phyloP scores from a whole-genome alignment of 2,113 vertebrate species.

The Seriola rivoliana region DNA sequence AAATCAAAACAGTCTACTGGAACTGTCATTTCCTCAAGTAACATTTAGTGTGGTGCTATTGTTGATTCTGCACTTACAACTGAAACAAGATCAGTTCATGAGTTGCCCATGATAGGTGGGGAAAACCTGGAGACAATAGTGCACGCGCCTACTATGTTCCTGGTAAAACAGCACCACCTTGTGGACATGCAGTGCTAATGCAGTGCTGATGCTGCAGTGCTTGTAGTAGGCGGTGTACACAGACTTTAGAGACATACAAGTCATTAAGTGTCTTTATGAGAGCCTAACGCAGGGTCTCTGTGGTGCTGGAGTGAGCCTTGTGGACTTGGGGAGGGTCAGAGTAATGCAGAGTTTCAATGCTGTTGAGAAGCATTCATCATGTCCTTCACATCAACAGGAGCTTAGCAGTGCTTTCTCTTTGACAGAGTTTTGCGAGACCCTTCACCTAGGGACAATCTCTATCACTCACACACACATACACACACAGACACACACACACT shows the following conservation, averaged over 20 bases:
- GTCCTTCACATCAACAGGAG: conserved; percentile 83
- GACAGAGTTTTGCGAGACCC: conserved; percentile 73
- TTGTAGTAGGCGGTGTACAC: conserved; percentile 64
- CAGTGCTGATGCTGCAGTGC: conserved; percentile 71
- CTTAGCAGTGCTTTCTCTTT: conserved; percentile 79
- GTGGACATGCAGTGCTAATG: conserved; percentile 75
- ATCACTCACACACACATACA: conserved; percentile 6
- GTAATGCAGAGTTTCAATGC: conserved; percentile 74
- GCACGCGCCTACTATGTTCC: conserved; percentile 55
- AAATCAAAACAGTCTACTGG: conserved; percentile 61
- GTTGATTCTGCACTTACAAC: conserved; percentile 72
- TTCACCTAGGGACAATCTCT: conserved; percentile 46
- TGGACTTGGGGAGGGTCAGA: conserved; percentile 70
- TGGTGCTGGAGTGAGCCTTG: conserved; percentile 65
- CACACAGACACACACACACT: conserved; percentile 29
- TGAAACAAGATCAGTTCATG: conserved; percentile 60
- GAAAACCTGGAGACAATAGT: conserved; percentile 48
- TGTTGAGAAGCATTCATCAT: conserved; percentile 71
- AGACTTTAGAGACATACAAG: conserved; percentile 75
- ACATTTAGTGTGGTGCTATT: conserved; percentile 66
- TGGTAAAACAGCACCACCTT: conserved; percentile 68
- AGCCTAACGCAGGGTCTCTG: conserved; percentile 53
- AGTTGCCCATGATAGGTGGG: conserved; percentile 47
- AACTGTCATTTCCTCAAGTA: conserved; percentile 67
- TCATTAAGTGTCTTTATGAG: conserved; percentile 72